These are phyloP conservation scores for Eretmochelys imbricata DNA, from an alignment of 2,113 vertebrate genomes.

Conservation along the genomic window DNA sequence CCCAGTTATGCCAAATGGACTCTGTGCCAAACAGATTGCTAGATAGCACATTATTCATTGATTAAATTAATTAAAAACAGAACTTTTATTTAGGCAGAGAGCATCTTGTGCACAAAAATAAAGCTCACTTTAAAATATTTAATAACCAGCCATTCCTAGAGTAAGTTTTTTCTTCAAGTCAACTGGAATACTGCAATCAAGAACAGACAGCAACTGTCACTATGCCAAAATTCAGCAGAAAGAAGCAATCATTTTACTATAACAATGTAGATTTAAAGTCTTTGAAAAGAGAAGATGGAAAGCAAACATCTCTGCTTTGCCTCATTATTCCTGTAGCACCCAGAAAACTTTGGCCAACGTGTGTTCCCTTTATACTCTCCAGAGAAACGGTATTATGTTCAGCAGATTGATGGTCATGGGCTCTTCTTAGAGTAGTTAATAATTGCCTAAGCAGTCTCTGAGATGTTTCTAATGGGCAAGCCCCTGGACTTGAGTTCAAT, in stretches of 20 bases:
- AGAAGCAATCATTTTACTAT: neutral
- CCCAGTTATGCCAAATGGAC: constrained; percentile 51
- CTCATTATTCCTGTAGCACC: neutral
- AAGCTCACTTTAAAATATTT: neutral
- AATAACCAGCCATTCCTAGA: neutral
- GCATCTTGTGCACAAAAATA: constrained; percentile 42
- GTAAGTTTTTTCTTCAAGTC: neutral
- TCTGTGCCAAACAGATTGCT: constrained; percentile 47
- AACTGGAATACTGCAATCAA: neutral
- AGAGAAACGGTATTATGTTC: constrained; percentile 18
- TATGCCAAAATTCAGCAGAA: constrained; percentile 7
- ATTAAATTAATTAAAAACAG: neutral
- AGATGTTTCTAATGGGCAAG: neutral
- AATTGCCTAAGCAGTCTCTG: neutral
- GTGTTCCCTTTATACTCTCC: constrained; percentile 39
- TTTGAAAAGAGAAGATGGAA: neutral
- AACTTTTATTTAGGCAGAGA: constrained; percentile 9
- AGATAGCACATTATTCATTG: constrained; percentile 48
- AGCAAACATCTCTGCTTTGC: neutral
- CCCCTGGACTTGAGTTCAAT: neutral
- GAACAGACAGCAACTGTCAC: neutral
- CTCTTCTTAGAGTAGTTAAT: neutral
- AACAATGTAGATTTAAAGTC: neutral
- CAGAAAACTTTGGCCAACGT: neutral
- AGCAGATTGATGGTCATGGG: constrained; percentile 42